These are phyloP conservation scores for Xiphophorus hellerii DNA, from an alignment of 2,113 vertebrate genomes.

Conservation along the genomic window DNA sequence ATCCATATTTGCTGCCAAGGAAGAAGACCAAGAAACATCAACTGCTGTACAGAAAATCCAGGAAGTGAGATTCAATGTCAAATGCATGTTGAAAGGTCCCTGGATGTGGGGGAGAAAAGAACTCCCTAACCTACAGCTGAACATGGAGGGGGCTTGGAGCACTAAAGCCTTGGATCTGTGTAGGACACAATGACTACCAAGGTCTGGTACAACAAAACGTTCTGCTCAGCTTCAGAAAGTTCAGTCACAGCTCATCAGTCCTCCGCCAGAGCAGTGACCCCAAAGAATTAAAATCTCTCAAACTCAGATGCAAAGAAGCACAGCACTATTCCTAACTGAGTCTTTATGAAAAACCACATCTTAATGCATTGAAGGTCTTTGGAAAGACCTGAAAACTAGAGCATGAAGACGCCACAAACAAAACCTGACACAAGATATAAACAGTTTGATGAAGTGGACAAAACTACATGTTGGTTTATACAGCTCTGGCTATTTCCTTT, in stretches of 20 bases:
- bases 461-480: neutral
- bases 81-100: neutral
- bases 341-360: neutral
- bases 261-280: too few species aligned
- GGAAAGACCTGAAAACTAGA: neutral
- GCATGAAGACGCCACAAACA: neutral
- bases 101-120: neutral
- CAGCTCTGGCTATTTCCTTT: neutral
- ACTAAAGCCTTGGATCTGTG: too few species aligned
- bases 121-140: too few species aligned
- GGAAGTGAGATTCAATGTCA: too few species aligned
- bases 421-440: neutral
- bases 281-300: too few species aligned
- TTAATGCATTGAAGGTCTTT: neutral
- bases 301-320: neutral
- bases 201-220: too few species aligned
- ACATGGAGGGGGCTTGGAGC: too few species aligned
- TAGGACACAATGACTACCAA: too few species aligned
- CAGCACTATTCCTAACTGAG: neutral
- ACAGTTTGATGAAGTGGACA: neutral
- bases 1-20: neutral
- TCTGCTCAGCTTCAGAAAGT: too few species aligned
- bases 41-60: neutral
- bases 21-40: neutral
- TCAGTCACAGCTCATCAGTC: too few species aligned